Percentiles rank a stretch among this genome's conserved stretches.
Conservation (phyloP, 1,140 invertebrate genomes). For the Colletes gigas region DNA sequence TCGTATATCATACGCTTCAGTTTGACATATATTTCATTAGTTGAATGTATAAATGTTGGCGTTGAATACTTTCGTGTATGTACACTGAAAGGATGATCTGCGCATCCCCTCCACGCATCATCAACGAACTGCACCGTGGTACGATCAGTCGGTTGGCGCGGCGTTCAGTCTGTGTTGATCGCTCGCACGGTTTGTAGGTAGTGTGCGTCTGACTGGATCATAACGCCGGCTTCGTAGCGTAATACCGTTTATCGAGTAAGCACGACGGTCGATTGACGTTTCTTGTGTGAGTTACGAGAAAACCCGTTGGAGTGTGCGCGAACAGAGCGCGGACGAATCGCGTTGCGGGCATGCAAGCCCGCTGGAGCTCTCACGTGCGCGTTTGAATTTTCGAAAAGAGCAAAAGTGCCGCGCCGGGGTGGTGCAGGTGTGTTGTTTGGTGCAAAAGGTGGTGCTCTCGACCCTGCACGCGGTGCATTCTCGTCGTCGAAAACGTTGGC, state of each 20-base stretch:
- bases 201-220: background rate
- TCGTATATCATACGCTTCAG: too few relatives aligned
- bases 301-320: constrained; percentile 43
- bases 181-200: background rate
- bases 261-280: constrained; percentile 41
- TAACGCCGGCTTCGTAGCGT: constrained; percentile 1
- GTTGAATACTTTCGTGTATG: too few relatives aligned
- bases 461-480: constrained; percentile 25
- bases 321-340: constrained; percentile 44
- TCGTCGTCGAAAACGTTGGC: constrained; percentile 55
- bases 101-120: constrained; percentile 1
- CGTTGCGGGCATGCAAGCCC: constrained; percentile 46
- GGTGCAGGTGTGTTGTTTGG: constrained; percentile 45
- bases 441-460: constrained; percentile 29
- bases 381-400: constrained; percentile 59
- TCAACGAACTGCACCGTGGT: background rate
- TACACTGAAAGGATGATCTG: background rate
- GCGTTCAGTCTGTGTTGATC: constrained; percentile 41
- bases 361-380: constrained; percentile 52
- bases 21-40: too few relatives aligned
- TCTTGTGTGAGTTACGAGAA: constrained; percentile 6
- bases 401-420: constrained; percentile 18
- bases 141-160: constrained; percentile 29
- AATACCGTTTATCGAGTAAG: background rate
- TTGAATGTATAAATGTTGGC: too few relatives aligned